Conservation (phyloP, 2,113 vertebrate species). For the Clupea harengus region DNA sequence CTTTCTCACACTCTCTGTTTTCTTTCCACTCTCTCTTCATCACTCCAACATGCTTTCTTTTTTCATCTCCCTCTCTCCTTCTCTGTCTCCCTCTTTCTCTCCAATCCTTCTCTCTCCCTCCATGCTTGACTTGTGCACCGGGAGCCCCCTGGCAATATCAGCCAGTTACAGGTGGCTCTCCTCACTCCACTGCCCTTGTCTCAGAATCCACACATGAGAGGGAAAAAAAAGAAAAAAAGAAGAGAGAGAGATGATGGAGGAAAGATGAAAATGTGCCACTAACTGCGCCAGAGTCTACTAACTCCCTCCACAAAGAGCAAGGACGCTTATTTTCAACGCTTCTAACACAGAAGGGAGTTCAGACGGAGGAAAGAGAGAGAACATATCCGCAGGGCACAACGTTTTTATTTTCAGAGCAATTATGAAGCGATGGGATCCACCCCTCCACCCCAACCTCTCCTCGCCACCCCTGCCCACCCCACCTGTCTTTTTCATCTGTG, state of each 20-base stretch:
- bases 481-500: not conserved
- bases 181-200: conserved; percentile 17
- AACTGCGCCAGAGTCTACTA: not conserved
- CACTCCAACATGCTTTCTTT: not conserved
- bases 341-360: not conserved
- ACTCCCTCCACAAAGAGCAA: not conserved
- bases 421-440: not conserved
- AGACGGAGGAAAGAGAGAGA: not conserved
- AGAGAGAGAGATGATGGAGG: conserved; percentile 4
- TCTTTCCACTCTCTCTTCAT: not conserved
- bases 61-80: not conserved
- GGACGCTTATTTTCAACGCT: not conserved
- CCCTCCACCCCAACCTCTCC: not conserved
- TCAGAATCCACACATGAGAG: conserved; percentile 18
- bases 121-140: not conserved
- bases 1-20: not conserved
- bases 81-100: not conserved
- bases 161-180: conserved; percentile 32
- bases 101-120: not conserved
- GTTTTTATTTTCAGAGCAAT: conserved; percentile 1
- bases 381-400: not conserved
- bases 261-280: not conserved
- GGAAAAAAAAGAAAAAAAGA: not conserved
- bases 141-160: not conserved
- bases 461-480: not conserved